These are phyloP conservation scores for Polyodon spathula DNA, from an alignment of 2,113 vertebrate genomes.

Conservation along the genomic window DNA sequence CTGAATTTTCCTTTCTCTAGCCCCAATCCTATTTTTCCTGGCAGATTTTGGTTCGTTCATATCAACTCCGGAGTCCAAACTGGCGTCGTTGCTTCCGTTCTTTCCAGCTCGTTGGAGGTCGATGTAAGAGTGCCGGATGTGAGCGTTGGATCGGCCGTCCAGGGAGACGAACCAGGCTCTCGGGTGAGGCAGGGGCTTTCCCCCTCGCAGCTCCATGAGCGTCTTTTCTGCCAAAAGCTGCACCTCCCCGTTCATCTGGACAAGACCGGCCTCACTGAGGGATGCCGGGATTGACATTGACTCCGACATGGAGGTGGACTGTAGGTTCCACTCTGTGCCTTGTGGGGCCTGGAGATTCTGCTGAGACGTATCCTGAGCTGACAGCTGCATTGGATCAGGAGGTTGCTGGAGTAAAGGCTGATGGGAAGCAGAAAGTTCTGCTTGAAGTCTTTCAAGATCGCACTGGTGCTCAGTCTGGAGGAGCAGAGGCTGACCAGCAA, in stretches of 20 bases:
- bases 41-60: constrained; percentile 80
- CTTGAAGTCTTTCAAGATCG: constrained; percentile 85
- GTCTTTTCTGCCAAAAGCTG: constrained; percentile 93
- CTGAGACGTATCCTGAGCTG: constrained; percentile 58
- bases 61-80: constrained; percentile 94
- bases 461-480: constrained; percentile 83
- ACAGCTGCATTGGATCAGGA: constrained; percentile 43
- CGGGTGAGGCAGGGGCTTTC: constrained; percentile 88
- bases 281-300: constrained; percentile 87
- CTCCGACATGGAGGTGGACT: constrained; percentile 62
- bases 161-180: constrained; percentile 96
- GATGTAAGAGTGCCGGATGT: constrained; percentile 94
- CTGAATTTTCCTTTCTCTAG: background rate
- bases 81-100: constrained; percentile 80
- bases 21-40: constrained; percentile 4
- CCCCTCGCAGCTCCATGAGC: constrained; percentile 84
- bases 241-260: constrained; percentile 92
- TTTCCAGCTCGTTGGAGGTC: constrained; percentile 93
- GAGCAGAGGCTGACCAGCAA: constrained; percentile 81
- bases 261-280: constrained; percentile 76
- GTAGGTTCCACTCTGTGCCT: constrained; percentile 60
- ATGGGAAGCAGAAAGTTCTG: constrained; percentile 81
- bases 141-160: constrained; percentile 92
- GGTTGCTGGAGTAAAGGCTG: constrained; percentile 60
- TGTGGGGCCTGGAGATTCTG: constrained; percentile 57